A percentile compares a stretch with the other conserved stretches of the same genome.
Conservation (phyloP, 2,113 vertebrate genomes). For the Oriolus oriolus region DNA sequence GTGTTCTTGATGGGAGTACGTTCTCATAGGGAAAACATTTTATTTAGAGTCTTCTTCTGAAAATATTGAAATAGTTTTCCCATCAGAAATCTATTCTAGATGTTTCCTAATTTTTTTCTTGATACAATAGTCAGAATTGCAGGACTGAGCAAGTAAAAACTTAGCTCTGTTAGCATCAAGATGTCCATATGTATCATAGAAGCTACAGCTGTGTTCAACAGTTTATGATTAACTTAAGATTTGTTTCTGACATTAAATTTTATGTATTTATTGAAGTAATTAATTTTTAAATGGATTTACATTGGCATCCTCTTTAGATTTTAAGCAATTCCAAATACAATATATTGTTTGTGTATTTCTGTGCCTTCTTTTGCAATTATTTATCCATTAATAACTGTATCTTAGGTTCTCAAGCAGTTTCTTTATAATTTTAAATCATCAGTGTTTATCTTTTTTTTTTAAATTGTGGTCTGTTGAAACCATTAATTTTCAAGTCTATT, state of each 20-base stretch:
- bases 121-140: neutral
- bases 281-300: neutral
- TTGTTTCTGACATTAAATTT: neutral
- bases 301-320: neutral
- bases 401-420: neutral
- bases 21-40: neutral
- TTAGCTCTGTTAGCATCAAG: neutral
- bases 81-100: neutral
- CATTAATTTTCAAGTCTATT: conserved; percentile 25
- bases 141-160: neutral
- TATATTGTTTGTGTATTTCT: neutral
- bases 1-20: neutral
- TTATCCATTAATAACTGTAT: neutral
- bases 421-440: neutral
- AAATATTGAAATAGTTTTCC: neutral
- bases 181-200: neutral
- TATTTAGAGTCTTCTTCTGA: neutral
- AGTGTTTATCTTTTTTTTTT: neutral
- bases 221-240: neutral
- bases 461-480: neutral
- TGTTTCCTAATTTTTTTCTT: neutral
- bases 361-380: neutral
- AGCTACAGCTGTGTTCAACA: neutral
- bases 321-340: neutral
- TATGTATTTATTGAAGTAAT: neutral